Evolutionary conservation across 92 coral and sea anemone genomes (phyloP).

Genomic region (Actinostola sp.): DNA sequence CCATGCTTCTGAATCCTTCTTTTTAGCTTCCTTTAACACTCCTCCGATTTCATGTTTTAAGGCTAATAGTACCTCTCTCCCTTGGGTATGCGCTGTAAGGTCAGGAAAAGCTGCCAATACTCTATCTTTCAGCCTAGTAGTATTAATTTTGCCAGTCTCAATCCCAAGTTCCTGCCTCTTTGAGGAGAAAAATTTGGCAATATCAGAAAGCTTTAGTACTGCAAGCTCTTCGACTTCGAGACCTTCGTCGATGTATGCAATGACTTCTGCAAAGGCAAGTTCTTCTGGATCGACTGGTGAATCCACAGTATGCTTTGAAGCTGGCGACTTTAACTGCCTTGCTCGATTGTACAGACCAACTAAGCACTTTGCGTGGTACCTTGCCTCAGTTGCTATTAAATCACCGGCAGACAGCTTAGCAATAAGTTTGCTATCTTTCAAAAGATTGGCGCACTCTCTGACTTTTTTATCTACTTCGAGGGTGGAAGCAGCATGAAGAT

Average conservation of each 20-base stretch:
- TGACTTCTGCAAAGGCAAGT: conserved; percentile 66
- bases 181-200: conserved; percentile 39
- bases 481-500: conserved; percentile 36
- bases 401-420: conserved; percentile 60
- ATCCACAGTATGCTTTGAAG: conserved; percentile 31
- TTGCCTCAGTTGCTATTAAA: conserved; percentile 65
- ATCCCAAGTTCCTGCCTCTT: conserved; percentile 52
- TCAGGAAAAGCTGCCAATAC: conserved; percentile 59
- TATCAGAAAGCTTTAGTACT: conserved; percentile 53
- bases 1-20: conserved; percentile 56
- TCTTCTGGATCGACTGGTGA: conserved; percentile 50
- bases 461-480: conserved; percentile 40
- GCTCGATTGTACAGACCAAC: conserved; percentile 43
- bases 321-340: conserved; percentile 38
- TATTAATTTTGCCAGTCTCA: conserved; percentile 34
- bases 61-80: conserved; percentile 53
- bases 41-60: conserved; percentile 65
- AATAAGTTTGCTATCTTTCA: conserved; percentile 55
- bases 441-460: conserved; percentile 45
- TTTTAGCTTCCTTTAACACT: conserved; percentile 48
- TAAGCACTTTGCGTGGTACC: conserved; percentile 54
- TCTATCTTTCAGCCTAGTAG: conserved; percentile 61
- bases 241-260: conserved; percentile 60
- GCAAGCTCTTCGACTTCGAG: conserved; percentile 47
- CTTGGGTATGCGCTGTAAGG: conserved; percentile 62